Evolutionary conservation across 1,140 invertebrate species (phyloP), one percentile per base, ranked within the genome.

Genomic region (Coenobita brevimanus): DNA sequence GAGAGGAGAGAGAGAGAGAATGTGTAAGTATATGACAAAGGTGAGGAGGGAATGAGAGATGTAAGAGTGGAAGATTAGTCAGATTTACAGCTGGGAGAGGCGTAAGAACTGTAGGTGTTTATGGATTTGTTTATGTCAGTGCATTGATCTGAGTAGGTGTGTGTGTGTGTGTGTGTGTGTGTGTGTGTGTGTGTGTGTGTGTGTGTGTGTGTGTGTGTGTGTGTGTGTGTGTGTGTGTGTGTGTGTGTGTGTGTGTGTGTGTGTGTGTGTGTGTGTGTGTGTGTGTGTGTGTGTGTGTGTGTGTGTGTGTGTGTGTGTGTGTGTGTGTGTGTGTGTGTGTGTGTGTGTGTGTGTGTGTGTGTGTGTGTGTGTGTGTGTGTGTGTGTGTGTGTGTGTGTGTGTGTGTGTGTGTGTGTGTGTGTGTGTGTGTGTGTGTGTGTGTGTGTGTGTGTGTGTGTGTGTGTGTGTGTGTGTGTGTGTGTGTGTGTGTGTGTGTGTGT

Each of bases 391-490:
- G 6, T 8, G n/a, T n/a, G n/a, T n/a, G n/a, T n/a, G n/a, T n/a
- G n/a, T n/a, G n/a, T n/a, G n/a, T n/a, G n/a, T n/a, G n/a, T n/a
- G n/a, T n/a, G n/a, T n/a, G n/a, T n/a, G n/a, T n/a, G n/a, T n/a
- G 82, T 84, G 82, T 84, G 30, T 84, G 75, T 84, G 75, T 84
- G 24, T 84, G 62, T 84, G 76, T 84, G 43, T 84, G 76, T 84
- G 82, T 82, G 67, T 82, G 43, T 82, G 67, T 82, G 80, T 82
- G 17, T 82, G 54, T 82, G 67, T 82, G 54, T 82, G 17, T 82
- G 54, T 60, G 67, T 82, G 43, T 82, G 67, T 79, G 80, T 82
- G 67, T 33, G 38, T 50, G 67, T 82, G 38, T 30, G 46, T 50
- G 46, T 50, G 46, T 50, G 46, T 50, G 46, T 50, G 46, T 50